phyloP scores from a whole-genome alignment of 2,888 invertebrate species.

The Iphiclides podalirius region DNA sequence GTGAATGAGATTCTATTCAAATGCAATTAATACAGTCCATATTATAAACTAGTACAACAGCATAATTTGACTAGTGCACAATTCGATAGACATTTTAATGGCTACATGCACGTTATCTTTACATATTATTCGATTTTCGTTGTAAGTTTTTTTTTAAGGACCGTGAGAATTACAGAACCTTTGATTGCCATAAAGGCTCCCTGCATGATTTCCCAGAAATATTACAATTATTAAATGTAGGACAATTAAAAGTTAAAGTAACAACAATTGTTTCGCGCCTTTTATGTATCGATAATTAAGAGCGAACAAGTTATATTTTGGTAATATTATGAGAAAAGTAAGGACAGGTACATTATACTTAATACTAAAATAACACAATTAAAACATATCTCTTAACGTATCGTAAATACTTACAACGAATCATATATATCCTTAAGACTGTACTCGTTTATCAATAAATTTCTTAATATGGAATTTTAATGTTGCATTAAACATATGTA shows the following conservation, averaged over 20 bases:
- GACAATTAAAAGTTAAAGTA: slow-evolving; percentile 4
- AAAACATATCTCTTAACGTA: neutral
- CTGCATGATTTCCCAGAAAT: slow-evolving; percentile 4
- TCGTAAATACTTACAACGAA: neutral
- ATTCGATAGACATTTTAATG: neutral
- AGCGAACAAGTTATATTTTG: neutral
- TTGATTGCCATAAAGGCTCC: neutral
- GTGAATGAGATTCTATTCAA: slow-evolving; percentile 9
- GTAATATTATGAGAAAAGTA: neutral
- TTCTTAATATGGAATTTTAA: slow-evolving; percentile 16
- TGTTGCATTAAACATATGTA: slow-evolving; percentile 17
- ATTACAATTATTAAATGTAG: slow-evolving; percentile 4
- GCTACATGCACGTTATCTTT: too few species aligned
- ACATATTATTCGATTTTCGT: too few species aligned
- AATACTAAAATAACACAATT: neutral
- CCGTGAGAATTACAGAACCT: neutral
- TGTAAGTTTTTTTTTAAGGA: neutral
- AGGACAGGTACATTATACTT: slow-evolving; percentile 6
- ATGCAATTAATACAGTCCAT: neutral
- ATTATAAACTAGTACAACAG: neutral
- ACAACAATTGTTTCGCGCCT: slow-evolving; percentile 5
- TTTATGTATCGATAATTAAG: slow-evolving; percentile 1
- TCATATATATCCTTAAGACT: slow-evolving; percentile 4
- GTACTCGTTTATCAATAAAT: slow-evolving; percentile 10
- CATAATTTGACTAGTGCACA: neutral